Base-by-base conservation (phyloP, 2,797 vertebrate genomes). In the Muscicapa striata region DNA sequence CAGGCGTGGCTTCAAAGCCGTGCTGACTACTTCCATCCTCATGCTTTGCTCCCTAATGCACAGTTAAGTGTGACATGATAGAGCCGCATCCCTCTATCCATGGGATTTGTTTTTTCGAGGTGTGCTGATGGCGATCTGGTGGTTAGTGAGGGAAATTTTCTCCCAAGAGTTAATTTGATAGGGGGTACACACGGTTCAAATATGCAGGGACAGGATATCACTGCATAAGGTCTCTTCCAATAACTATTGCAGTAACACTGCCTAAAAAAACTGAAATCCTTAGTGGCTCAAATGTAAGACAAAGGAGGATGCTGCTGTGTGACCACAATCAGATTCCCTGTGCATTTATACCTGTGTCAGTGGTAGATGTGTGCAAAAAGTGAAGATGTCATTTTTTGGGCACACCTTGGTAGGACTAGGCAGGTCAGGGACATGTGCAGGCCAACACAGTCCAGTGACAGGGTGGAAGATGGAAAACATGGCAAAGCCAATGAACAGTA, bases 11-110 rank as follows among this genome's bases (percentile, higher is more conserved):
- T 34, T 48, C 54, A 34, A 29, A 61, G 55, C 18, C 32, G 0
- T 0, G 13, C 40, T 41, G 20, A 0, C 20, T 27, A 3, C 27
- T 66, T 45, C 66, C 24, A 30, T 15, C 18, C 11, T 34, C n/a
- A 0, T 5, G 14, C 20, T 32, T 19, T 51, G n/a, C 43, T 69
- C n/a, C 43, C 4, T 32, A 27, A 20, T 3, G 13, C 9, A 0
- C 27, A 8, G 32, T 30, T 38, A 36, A 41, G 38, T 0, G 0
- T 66, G 43, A 12, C 16, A 0, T 22, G 36, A 9, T 13, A 30
- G 10, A 55, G 27, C 41, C 26, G 2, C 26, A 46, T 27, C 21
- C 13, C 1, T 2, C 57, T 24, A 15, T 22, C 23, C n/a, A 2
- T 4, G 48, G 23, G 13, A 6, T 51, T 30, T 24, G 27, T 7